A percentile compares a stretch with the other conserved stretches of the same genome.
Evolutionary conservation across 2,888 invertebrate genomes (phyloP).

Genomic region (Macrophya annulata): DNA sequence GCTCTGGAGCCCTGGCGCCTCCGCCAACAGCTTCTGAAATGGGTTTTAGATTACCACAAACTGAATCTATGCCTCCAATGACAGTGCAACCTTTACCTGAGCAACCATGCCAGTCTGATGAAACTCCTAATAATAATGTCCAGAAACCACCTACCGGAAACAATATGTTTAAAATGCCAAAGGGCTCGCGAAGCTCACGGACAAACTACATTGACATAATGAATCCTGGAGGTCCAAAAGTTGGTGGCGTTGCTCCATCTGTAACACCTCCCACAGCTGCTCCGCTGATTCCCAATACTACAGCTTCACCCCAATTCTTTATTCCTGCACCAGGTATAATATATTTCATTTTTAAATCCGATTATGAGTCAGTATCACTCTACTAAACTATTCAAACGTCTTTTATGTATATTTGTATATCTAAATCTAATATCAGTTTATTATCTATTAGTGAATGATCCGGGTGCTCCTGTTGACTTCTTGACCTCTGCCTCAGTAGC

Average conservation of each 20-base stretch:
- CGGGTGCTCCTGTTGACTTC: constrained; percentile 82
- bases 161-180: constrained; percentile 91
- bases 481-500: constrained; percentile 78
- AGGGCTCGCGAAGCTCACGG: constrained; percentile 85
- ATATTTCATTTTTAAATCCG: neutral
- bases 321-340: constrained; percentile 81
- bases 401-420: neutral
- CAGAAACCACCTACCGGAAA: constrained; percentile 77
- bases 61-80: constrained; percentile 64
- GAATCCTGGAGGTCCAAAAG: constrained; percentile 85
- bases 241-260: constrained; percentile 70
- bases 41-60: constrained; percentile 65
- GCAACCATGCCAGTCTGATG: constrained; percentile 35
- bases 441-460: constrained; percentile 78
- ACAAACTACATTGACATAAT: constrained; percentile 92
- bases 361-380: neutral
- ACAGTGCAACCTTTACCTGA: constrained; percentile 67
- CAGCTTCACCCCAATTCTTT: constrained; percentile 81
- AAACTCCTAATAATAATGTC: constrained; percentile 61
- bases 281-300: constrained; percentile 78
- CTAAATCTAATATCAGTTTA: neutral
- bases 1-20: constrained; percentile 82
- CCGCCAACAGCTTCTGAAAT: constrained; percentile 87
- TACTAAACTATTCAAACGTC: neutral
- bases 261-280: constrained; percentile 78